Evolutionary conservation across 2,797 vertebrate species (phyloP).

Genomic region (Notamacropus eugenii): DNA sequence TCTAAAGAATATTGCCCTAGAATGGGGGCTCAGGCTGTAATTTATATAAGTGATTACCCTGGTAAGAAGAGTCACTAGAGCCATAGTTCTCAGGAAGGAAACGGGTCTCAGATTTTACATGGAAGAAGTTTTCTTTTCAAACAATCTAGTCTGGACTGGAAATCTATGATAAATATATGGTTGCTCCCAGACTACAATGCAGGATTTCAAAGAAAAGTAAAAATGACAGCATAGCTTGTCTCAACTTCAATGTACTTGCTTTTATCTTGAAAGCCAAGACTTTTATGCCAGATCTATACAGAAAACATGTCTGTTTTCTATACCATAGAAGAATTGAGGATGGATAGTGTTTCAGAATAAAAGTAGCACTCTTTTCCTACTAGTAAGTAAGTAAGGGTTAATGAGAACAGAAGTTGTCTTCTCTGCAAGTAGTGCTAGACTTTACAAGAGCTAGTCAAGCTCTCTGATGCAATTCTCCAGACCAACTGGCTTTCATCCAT

Average conservation of each 20-base stretch:
- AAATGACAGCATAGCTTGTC: constrained; percentile 51
- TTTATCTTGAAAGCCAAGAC: constrained; percentile 67
- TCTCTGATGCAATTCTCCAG: constrained; percentile 61
- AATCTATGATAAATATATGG: background rate
- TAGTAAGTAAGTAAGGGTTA: constrained; percentile 52
- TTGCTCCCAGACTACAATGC: constrained; percentile 4
- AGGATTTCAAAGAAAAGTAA: constrained; percentile 64
- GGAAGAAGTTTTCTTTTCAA: constrained; percentile 18
- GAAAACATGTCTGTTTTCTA: constrained; percentile 74
- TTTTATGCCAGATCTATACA: constrained; percentile 68
- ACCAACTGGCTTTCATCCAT: constrained; percentile 63
- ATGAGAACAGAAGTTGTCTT: constrained; percentile 18
- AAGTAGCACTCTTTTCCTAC: constrained; percentile 46
- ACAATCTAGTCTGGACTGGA: background rate
- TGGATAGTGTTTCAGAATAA: constrained; percentile 65
- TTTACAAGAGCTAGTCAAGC: constrained; percentile 35
- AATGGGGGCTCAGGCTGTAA: background rate
- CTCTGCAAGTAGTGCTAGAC: background rate
- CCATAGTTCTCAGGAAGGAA: background rate
- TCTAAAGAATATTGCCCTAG: background rate
- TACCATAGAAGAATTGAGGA: constrained; percentile 42
- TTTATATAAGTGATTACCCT: background rate
- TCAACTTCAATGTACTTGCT: constrained; percentile 66
- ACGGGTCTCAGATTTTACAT: background rate
- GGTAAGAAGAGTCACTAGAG: background rate